Evolutionary conservation across 1,140 invertebrate genomes (phyloP).

Genomic region (Agrypnia vestita): DNA sequence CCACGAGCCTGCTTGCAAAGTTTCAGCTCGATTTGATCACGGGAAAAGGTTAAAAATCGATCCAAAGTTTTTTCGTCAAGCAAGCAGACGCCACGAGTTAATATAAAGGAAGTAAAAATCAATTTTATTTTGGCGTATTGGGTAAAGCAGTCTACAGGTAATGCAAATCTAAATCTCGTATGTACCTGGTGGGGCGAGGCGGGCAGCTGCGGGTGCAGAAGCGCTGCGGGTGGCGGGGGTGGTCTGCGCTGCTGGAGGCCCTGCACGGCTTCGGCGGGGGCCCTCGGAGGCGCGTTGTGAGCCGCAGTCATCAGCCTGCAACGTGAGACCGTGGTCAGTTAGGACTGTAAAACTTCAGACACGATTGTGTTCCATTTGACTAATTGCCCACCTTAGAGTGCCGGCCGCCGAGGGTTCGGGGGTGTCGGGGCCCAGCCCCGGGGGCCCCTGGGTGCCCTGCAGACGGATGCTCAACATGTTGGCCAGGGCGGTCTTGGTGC

Average conservation of each 20-base stretch:
- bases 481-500: constrained; percentile 95
- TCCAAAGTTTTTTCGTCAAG: too few species aligned
- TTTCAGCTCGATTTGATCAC: too few species aligned
- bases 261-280: constrained; percentile 67
- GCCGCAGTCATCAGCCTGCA: constrained; percentile 85
- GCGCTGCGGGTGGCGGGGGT: constrained; percentile 51
- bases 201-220: constrained; percentile 51
- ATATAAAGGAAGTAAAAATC: too few species aligned
- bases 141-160: too few species aligned
- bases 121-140: too few species aligned
- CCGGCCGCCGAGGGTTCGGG: constrained; percentile 81
- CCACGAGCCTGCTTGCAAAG: too few species aligned
- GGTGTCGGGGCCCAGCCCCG: constrained; percentile 59
- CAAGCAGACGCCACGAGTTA: too few species aligned
- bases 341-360: too few species aligned
- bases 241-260: constrained; percentile 62
- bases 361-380: too few species aligned
- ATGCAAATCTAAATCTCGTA: too few species aligned
- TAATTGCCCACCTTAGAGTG: constrained; percentile 72
- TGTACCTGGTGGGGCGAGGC: constrained; percentile 53
- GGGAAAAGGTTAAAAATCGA: too few species aligned
- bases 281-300: constrained; percentile 76
- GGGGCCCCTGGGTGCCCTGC: constrained; percentile 72
- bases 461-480: constrained; percentile 94
- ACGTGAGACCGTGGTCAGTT: neutral